Base-by-base conservation (phyloP, 1,140 invertebrate species). In the Drosophila lowei region DNA sequence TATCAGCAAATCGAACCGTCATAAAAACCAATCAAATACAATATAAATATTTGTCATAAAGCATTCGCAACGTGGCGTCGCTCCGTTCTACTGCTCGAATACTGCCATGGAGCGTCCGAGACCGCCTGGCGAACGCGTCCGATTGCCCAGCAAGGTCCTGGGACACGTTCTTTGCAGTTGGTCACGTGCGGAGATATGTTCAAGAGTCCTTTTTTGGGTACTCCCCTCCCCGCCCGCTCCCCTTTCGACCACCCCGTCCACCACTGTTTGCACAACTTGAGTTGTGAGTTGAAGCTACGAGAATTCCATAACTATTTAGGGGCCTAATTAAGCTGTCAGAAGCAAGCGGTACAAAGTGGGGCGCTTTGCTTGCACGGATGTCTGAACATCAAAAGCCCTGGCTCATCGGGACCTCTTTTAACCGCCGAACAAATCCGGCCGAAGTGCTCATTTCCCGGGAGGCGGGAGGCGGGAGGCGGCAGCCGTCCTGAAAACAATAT, bases 291-390 rank as follows among this genome's bases (percentile, higher is more conserved):
- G 5, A 25, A 25, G 43, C 15, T 38, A 25, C 30, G 9, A 18
- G n/a, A 13, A 38, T 7, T 67, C 38, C 48, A 16, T 23, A 34
- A 59, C 47, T 53, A 34, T 44, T 52, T 53, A 63, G 34, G 43
- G 48, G 68, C 34, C 62, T 84, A 84, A 84, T 79, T 84, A 79
- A 79, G 63, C 75, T 84, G 71, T 76, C 79, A 84, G 49, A 64
- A 71, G 56, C 74, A 78, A 71, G 38, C 25, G 66, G 30, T n/a
- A 38, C 18, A 44, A 38, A 50, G 30, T 62, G 62, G 34, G 55
- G 18, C 56, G 38, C 41, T 38, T 61, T 47, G 28, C 44, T 13
- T 54, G 49, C 16, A 49, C 28, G 55, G 44, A 49, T 34, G 55
- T 44, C n/a, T 48, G 41, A 57, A 81, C 75, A 75, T 84, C 79